phyloP scores from a whole-genome alignment of 1,140 invertebrate genomes.

The Drosophila orosa region DNA sequence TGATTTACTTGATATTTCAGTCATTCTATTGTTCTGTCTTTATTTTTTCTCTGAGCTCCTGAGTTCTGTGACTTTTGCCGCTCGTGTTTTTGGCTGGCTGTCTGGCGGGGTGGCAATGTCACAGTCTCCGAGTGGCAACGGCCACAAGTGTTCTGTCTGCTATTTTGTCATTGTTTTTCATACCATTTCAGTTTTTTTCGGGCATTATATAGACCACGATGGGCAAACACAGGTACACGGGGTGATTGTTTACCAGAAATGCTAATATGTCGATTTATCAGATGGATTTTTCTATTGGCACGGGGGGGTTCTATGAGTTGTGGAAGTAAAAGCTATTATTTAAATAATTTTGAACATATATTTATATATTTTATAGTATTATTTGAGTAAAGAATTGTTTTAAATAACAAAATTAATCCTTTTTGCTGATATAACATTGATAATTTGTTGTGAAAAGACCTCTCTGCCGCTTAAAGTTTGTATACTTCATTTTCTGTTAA shows the following conservation, averaged over 20 bases:
- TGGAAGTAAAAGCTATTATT: too few relatives aligned
- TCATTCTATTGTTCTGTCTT: conserved; percentile 28
- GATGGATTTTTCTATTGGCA: too few relatives aligned
- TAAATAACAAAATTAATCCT: too few relatives aligned
- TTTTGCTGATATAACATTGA: too few relatives aligned
- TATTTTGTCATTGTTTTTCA: conserved; percentile 25
- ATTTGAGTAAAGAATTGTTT: too few relatives aligned
- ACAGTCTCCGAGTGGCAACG: conserved; percentile 11
- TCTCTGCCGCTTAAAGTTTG: too few relatives aligned
- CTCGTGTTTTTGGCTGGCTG: conserved; percentile 26
- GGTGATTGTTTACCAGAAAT: conserved; percentile 6
- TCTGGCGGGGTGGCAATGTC: conserved; percentile 35
- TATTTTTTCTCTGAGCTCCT: conserved; percentile 7
- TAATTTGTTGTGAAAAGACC: too few relatives aligned
- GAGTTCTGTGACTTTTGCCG: conserved; percentile 1
- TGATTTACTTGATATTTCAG: conserved; percentile 41
- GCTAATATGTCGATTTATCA: background rate
- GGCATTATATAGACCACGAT: conserved; percentile 34
- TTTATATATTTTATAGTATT: too few relatives aligned
- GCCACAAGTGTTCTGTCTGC: conserved; percentile 42
- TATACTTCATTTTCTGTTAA: too few relatives aligned
- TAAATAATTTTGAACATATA: too few relatives aligned
- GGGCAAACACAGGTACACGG: conserved; percentile 12
- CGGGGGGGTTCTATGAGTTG: too few relatives aligned
- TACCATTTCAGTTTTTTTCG: conserved; percentile 17